Evolutionary conservation across 2,888 invertebrate genomes (phyloP).

Genomic region (Andrena hattorfiana): DNA sequence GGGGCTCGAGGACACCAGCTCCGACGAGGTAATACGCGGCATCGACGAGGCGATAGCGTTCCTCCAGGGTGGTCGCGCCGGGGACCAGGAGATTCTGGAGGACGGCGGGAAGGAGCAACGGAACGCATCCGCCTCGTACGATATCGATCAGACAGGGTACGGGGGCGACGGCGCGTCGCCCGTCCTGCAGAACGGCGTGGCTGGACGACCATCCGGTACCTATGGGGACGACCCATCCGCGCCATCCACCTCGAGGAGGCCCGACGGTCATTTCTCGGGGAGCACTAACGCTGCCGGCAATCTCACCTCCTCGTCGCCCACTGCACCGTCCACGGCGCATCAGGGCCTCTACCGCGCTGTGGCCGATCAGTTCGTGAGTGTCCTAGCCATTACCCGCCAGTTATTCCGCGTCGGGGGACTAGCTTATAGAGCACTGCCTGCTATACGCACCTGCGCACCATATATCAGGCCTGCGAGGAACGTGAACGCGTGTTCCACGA

Average conservation of each 20-base stretch:
- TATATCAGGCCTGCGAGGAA: background rate
- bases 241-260: slow-evolving; percentile 78
- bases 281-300: slow-evolving; percentile 62
- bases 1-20: slow-evolving; percentile 25
- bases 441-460: background rate
- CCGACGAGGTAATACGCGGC: slow-evolving; percentile 59
- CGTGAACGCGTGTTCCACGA: background rate
- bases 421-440: background rate
- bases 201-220: slow-evolving; percentile 78
- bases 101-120: slow-evolving; percentile 56
- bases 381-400: slow-evolving; percentile 14
- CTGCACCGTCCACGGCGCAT: slow-evolving; percentile 63
- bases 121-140: slow-evolving; percentile 33
- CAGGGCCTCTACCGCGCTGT: slow-evolving; percentile 75
- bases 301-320: slow-evolving; percentile 58
- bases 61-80: slow-evolving; percentile 47
- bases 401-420: background rate
- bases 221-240: slow-evolving; percentile 78
- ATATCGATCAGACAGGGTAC: slow-evolving; percentile 74
- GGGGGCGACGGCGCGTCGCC: slow-evolving; percentile 76
- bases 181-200: slow-evolving; percentile 78
- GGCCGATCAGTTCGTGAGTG: slow-evolving; percentile 81
- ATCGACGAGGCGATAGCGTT: slow-evolving; percentile 43
- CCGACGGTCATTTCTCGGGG: slow-evolving; percentile 67
- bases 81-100: slow-evolving; percentile 69